phyloP scores from a whole-genome alignment of 2,888 invertebrate species.

The Drosophila tanythrix region DNA sequence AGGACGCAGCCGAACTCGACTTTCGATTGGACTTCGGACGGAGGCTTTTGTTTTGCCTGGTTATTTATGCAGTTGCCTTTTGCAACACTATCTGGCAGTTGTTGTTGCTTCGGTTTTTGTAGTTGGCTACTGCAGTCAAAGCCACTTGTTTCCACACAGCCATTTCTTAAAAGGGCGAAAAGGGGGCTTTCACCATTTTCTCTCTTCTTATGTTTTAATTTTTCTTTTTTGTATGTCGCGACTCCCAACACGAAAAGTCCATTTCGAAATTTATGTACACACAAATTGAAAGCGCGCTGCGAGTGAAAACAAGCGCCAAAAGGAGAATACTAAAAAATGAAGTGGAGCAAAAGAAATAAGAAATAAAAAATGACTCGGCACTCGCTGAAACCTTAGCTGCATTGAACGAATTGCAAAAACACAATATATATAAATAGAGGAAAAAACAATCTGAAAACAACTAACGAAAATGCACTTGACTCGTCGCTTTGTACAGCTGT shows the following conservation, averaged over 20 bases:
- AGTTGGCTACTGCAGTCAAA: constrained; percentile 38
- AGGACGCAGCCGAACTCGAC: constrained; percentile 37
- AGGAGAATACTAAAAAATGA: constrained; percentile 17
- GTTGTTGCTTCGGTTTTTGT: constrained; percentile 22
- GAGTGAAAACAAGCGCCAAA: constrained; percentile 37
- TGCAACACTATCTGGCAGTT: constrained; percentile 54
- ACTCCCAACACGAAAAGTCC: constrained; percentile 75
- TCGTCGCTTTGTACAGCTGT: constrained; percentile 26
- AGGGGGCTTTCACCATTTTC: constrained; percentile 37
- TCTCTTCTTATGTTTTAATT: constrained; percentile 11
- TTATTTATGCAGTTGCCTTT: constrained; percentile 70
- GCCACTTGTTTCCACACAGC: constrained; percentile 63
- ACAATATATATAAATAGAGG: constrained; percentile 18
- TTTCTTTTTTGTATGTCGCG: constrained; percentile 42
- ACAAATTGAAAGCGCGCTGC: constrained; percentile 71
- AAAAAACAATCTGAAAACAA: constrained; percentile 21
- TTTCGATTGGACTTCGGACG: constrained; percentile 61
- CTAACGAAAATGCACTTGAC: constrained; percentile 52
- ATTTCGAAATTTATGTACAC: constrained; percentile 79
- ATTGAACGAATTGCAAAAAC: constrained; percentile 56
- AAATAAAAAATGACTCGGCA: constrained; percentile 15
- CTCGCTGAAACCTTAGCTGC: constrained; percentile 50
- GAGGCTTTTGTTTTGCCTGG: constrained; percentile 50
- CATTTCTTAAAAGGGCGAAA: constrained; percentile 38
- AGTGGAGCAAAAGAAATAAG: constrained; percentile 16